These are phyloP conservation scores for Apus apus DNA, from an alignment of 2,113 vertebrate species.

Conservation along the genomic window DNA sequence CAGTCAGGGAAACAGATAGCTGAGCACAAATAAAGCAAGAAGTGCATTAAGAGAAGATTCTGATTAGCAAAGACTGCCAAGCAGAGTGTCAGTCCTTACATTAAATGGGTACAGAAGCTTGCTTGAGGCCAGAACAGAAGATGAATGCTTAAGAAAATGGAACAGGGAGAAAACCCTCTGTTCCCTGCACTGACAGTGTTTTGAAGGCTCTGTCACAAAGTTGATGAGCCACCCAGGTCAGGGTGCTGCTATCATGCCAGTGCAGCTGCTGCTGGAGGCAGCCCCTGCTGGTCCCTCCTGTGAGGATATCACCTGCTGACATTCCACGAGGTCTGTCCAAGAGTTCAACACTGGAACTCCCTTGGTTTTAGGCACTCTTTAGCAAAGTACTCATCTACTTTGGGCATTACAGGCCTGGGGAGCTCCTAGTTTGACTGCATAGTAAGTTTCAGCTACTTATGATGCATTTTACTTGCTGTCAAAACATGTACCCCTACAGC, in stretches of 20 bases:
- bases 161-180: not conserved
- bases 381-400: not conserved
- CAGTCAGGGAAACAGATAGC: not conserved
- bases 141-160: not conserved
- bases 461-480: not conserved
- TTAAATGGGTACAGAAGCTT: not conserved
- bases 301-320: not conserved
- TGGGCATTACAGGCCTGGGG: not conserved
- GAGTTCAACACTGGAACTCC: not conserved
- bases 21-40: not conserved
- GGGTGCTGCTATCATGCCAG: not conserved
- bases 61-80: not conserved
- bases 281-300: not conserved
- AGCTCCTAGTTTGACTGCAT: not conserved
- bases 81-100: not conserved
- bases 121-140: slow-evolving; percentile 4
- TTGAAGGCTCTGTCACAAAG: not conserved
- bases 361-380: not conserved
- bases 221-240: not conserved
- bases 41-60: not conserved
- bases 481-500: not conserved
- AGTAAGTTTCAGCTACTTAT: not conserved
- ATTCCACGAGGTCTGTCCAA: not conserved
- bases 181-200: not conserved
- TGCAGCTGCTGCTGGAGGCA: not conserved